Evolutionary conservation across 2,113 vertebrate genomes (phyloP), one percentile per base, ranked within the genome.

Genomic region (Ciconia maguari): DNA sequence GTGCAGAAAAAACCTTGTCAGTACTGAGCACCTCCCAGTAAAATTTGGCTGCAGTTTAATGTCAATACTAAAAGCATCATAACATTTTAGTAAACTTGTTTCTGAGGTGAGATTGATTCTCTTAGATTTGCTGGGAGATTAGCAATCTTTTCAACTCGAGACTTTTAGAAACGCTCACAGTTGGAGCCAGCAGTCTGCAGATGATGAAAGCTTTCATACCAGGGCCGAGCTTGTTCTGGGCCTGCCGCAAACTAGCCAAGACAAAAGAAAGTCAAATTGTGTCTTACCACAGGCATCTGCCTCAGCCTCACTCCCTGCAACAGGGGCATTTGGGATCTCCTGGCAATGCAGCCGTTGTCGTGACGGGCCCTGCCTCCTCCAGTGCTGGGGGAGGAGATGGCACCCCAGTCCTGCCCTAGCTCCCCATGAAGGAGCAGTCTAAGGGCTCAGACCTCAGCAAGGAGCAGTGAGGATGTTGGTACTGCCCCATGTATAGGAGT

Each of bases 61-160:
- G 51, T 51, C 60, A 70, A 62, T 52, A 77, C 83, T 92, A 83
- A 91, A 91, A 89, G 66, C 87, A 85, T 42, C 62, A n/a, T 76
- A 87, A n/a, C 49, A 25, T 87, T 94, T 91, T 55, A 84, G 32
- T 94, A 62, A 93, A 85, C 62, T 83, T 4, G 1, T 87, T 94
- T 90, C 90, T 88, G 66, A 68, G 70, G 81, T 77, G 82, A 74
- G 71, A 94, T 83, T 82, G 89, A 94, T 87, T 72, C 80, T 69
- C 30, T 80, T 82, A 75, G 44, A 70, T 88, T 93, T 88, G 12
- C 49, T 94, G 52, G 30, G 83, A 84, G 86, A 84, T 92, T 26
- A 81, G 76, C 49, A 44, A 69, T 62, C 62, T 91, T 85, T 90
- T 77, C 46, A 90, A 25, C 13, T 90, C 1, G 0, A 17, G 75